phyloP scores from a whole-genome alignment of 2,797 vertebrate species.

The Cephalopachus bancanus region DNA sequence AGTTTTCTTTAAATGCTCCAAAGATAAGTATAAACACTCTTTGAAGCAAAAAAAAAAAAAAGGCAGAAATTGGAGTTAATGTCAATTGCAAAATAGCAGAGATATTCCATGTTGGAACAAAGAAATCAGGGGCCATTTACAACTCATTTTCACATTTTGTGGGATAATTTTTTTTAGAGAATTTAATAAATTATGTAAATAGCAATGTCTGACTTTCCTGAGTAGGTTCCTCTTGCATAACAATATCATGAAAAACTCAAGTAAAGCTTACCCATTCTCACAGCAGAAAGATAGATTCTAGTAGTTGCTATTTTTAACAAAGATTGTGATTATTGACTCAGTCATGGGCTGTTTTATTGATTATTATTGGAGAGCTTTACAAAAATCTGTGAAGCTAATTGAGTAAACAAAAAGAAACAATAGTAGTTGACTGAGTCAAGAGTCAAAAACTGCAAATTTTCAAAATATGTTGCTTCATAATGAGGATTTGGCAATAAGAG shows the following conservation, averaged over 20 bases:
- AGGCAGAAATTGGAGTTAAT: not conserved
- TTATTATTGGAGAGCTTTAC: not conserved
- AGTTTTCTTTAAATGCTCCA: not conserved
- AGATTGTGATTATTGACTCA: not conserved
- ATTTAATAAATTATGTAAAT: not conserved
- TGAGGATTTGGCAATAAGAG: not conserved
- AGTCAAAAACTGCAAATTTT: slow-evolving; percentile 1
- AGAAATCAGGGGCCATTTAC: not conserved
- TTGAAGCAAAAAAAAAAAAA: not conserved
- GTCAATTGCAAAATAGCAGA: no score
- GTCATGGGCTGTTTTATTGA: not conserved
- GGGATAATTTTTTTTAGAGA: not conserved
- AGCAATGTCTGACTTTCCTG: not conserved
- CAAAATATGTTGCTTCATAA: not conserved
- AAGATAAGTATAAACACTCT: not conserved
- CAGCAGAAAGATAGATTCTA: not conserved
- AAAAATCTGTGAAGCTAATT: not conserved
- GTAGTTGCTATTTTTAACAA: not conserved
- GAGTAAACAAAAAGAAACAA: not conserved
- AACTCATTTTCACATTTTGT: not conserved
- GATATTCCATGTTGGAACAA: not conserved
- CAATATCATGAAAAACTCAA: not conserved
- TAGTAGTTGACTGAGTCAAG: not conserved
- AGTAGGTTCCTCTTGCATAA: not conserved
- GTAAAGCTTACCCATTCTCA: not conserved